These are phyloP conservation scores for Rhodinocichla rosea DNA, from an alignment of 2,113 vertebrate genomes.

Conservation along the genomic window DNA sequence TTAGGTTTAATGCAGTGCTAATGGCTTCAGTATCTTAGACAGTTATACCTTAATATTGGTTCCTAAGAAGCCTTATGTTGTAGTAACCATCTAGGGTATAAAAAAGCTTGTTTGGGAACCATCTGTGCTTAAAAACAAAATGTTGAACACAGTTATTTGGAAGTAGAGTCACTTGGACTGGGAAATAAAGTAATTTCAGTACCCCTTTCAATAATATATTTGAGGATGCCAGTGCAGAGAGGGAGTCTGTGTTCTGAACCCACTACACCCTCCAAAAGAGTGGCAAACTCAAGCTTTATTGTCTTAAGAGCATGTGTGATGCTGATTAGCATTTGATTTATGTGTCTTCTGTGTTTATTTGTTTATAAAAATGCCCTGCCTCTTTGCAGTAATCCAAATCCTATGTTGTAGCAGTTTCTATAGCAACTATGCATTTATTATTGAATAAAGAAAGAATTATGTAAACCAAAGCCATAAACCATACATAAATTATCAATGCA, in stretches of 20 bases:
- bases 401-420: constrained; percentile 26
- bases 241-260: neutral
- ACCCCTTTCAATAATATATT: neutral
- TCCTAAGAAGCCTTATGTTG: neutral
- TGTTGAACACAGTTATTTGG: neutral
- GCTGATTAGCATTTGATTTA: neutral
- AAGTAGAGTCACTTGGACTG: neutral
- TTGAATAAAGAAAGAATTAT: constrained; percentile 27
- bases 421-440: constrained; percentile 32
- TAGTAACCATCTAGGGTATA: neutral
- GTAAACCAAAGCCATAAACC: constrained; percentile 4
- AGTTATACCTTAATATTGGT: neutral
- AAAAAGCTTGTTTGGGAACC: neutral
- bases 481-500: constrained; percentile 50
- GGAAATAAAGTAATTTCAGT: neutral
- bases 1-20: neutral
- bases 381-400: neutral
- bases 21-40: neutral
- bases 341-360: neutral
- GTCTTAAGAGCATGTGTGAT: neutral
- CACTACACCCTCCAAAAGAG: neutral
- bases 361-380: constrained; percentile 8
- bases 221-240: neutral
- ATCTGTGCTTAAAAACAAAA: neutral
- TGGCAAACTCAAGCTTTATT: neutral